These are phyloP conservation scores for Eupithecia dodoneata DNA, from an alignment of 2,888 invertebrate species.

Conservation along the genomic window DNA sequence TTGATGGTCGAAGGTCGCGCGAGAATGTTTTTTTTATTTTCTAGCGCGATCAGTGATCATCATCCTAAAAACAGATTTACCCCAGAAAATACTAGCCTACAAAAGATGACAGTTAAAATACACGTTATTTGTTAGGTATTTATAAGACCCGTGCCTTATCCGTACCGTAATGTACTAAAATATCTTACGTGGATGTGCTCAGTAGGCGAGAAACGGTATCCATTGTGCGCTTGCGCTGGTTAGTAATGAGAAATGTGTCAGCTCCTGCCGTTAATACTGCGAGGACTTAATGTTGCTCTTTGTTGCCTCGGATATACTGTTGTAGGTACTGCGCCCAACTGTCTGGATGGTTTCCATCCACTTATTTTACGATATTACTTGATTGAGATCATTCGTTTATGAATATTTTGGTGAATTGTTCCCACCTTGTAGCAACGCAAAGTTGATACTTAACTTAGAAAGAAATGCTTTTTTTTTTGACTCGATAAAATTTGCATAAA, in stretches of 20 bases:
- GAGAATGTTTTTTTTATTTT: too few relatives aligned
- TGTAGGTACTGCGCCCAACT: background rate
- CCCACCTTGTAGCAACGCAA: background rate
- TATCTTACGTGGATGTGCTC: constrained; percentile 34
- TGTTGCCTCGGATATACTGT: constrained; percentile 16
- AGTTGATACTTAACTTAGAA: background rate
- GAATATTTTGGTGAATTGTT: background rate
- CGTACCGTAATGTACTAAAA: constrained; percentile 16
- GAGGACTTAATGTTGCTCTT: constrained; percentile 65
- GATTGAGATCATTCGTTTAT: background rate
- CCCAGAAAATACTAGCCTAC: background rate
- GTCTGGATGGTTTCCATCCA: background rate
- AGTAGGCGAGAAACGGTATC: constrained; percentile 49
- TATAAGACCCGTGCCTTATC: background rate
- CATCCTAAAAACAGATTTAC: too few relatives aligned
- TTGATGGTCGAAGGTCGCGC: too few relatives aligned
- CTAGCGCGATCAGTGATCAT: too few relatives aligned
- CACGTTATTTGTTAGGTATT: background rate
- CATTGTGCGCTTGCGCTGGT: constrained; percentile 56
- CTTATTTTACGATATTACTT: background rate
- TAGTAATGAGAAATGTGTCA: constrained; percentile 67
- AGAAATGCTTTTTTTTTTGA: background rate
- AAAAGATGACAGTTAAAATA: background rate
- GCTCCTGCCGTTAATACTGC: constrained; percentile 52
- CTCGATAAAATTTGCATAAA: background rate